Percentiles rank a stretch among this genome's conserved stretches.
phyloP scores from a whole-genome alignment of 2,113 vertebrate species.

The Regulus satrapa region DNA sequence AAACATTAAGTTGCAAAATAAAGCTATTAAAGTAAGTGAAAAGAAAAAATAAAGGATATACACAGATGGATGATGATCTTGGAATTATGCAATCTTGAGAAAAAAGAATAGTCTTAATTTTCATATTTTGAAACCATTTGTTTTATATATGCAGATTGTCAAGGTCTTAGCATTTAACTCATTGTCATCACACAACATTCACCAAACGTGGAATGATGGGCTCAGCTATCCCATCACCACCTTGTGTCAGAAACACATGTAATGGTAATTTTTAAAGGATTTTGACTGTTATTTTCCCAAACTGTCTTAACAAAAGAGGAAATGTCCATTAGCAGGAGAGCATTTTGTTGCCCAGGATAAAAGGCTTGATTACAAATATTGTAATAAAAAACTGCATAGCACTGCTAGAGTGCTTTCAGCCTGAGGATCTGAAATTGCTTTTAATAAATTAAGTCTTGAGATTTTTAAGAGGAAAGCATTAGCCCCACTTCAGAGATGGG shows the following conservation, averaged over 20 bases:
- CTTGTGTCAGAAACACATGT: background rate
- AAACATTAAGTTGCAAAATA: slow-evolving; percentile 80
- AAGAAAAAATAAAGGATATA: slow-evolving; percentile 63
- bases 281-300: background rate
- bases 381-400: background rate
- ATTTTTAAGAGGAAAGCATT: slow-evolving; percentile 6
- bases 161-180: slow-evolving; percentile 58
- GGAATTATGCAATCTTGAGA: slow-evolving; percentile 67
- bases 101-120: slow-evolving; percentile 63
- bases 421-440: slow-evolving; percentile 1
- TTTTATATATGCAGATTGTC: slow-evolving; percentile 54
- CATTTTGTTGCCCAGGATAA: background rate
- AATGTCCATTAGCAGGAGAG: background rate
- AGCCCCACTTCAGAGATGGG: background rate
- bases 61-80: slow-evolving; percentile 74
- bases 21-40: slow-evolving; percentile 78
- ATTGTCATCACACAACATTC: background rate
- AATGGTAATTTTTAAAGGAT: background rate
- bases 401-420: background rate
- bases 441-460: background rate
- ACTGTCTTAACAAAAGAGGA: slow-evolving; percentile 9
- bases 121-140: slow-evolving; percentile 71
- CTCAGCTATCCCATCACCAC: slow-evolving; percentile 29
- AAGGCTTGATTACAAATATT: slow-evolving; percentile 13
- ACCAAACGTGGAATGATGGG: background rate